Evolutionary conservation across 2,113 vertebrate species (phyloP).

Genomic region (Genyomyrus donnyi): DNA sequence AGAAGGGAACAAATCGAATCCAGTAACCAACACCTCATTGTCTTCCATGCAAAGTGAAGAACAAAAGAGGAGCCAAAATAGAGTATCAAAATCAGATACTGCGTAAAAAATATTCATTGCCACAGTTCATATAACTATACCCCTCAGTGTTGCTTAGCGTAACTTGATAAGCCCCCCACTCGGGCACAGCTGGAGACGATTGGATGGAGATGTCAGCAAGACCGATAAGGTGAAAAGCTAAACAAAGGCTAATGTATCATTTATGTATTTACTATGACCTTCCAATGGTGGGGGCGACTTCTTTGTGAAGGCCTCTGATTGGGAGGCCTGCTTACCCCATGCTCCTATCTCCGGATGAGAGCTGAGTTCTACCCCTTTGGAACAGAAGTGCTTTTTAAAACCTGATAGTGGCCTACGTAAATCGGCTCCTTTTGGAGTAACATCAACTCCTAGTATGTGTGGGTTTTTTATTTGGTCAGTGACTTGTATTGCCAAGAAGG

Average conservation of each 20-base stretch:
- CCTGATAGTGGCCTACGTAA: constrained; percentile 21
- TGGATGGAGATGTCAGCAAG: constrained; percentile 36
- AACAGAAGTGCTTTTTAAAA: neutral
- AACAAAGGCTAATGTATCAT: constrained; percentile 21
- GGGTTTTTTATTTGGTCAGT: constrained; percentile 23
- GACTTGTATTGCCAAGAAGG: constrained; percentile 34
- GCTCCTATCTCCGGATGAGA: neutral
- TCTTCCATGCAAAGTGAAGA: neutral
- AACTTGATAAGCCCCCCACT: constrained; percentile 21
- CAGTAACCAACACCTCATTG: constrained; percentile 12
- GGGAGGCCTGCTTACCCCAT: neutral
- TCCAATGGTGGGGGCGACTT: neutral
- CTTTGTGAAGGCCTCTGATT: constrained; percentile 6
- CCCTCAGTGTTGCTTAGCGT: constrained; percentile 14
- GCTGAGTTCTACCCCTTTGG: neutral
- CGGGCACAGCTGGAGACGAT: constrained; percentile 41
- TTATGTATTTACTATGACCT: constrained; percentile 1
- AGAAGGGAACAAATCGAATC: neutral
- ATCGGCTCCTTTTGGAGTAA: constrained; percentile 27
- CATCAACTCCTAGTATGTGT: constrained; percentile 11
- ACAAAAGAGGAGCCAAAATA: neutral
- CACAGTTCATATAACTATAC: neutral
- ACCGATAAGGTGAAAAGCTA: constrained; percentile 35
- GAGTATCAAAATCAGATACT: neutral
- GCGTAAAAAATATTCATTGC: constrained; percentile 5